Evolutionary conservation across 2,888 invertebrate species (phyloP).

Genomic region (Deilephila elpenor): DNA sequence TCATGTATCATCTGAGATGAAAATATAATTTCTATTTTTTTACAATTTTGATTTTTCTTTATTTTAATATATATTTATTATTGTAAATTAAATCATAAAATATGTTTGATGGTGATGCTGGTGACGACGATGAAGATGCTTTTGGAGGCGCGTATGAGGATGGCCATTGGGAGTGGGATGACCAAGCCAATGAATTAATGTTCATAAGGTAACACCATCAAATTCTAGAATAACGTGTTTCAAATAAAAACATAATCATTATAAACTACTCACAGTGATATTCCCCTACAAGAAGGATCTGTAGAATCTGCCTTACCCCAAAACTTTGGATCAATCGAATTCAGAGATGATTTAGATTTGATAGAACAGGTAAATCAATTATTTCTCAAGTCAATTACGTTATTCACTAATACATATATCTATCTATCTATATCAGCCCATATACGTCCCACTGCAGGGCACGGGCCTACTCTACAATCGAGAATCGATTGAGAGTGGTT

Average conservation of each 20-base stretch:
- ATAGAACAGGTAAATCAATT: slow-evolving; percentile 64
- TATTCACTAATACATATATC: background rate
- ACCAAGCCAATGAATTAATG: slow-evolving; percentile 44
- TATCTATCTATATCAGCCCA: too few species aligned
- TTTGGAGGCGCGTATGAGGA: slow-evolving; percentile 47
- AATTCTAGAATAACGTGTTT: background rate
- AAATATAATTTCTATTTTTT: background rate
- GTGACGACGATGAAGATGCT: slow-evolving; percentile 47
- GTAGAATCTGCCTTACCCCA: slow-evolving; percentile 37
- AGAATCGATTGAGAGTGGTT: too few species aligned
- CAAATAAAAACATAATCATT: background rate
- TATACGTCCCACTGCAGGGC: too few species aligned
- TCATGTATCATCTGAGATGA: background rate
- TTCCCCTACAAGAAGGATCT: slow-evolving; percentile 32
- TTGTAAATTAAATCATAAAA: background rate
- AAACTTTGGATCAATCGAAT: slow-evolving; percentile 55
- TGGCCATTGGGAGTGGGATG: slow-evolving; percentile 74
- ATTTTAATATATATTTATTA: background rate
- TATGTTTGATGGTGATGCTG: background rate
- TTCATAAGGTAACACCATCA: slow-evolving; percentile 50
- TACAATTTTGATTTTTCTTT: background rate
- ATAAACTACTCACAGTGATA: slow-evolving; percentile 38
- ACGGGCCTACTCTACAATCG: too few species aligned
- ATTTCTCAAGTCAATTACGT: background rate
- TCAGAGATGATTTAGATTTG: slow-evolving; percentile 70